Conservation (phyloP, 2,888 invertebrate species). For the Cylloceria caligata region DNA sequence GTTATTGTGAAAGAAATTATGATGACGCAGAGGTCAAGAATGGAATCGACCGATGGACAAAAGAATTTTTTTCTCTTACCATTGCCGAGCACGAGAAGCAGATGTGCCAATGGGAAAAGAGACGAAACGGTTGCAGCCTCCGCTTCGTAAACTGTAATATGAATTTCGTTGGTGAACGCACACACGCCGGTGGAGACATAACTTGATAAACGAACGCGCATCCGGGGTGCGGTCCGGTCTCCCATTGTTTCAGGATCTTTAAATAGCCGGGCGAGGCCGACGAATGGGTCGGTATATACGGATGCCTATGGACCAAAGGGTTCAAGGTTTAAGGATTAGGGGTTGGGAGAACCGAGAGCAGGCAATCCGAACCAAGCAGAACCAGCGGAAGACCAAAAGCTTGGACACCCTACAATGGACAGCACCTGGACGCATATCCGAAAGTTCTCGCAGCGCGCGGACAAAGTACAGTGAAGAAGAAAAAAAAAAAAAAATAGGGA, state of each 20-base stretch:
- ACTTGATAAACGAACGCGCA: slow-evolving; percentile 80
- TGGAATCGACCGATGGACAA: slow-evolving; percentile 41
- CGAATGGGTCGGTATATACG: slow-evolving; percentile 52
- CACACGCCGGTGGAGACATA: slow-evolving; percentile 76
- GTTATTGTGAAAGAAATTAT: no score
- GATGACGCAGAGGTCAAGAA: background rate
- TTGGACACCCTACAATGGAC: slow-evolving; percentile 77
- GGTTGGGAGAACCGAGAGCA: slow-evolving; percentile 49
- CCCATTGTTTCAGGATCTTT: slow-evolving; percentile 81
- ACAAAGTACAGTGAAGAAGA: slow-evolving; percentile 45
- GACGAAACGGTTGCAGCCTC: slow-evolving; percentile 72
- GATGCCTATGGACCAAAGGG: slow-evolving; percentile 70
- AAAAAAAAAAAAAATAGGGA: slow-evolving; percentile 45
- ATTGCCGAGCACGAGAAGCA: slow-evolving; percentile 47
- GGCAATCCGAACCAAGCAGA: slow-evolving; percentile 6
- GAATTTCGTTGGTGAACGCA: slow-evolving; percentile 43
- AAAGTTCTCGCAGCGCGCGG: slow-evolving; percentile 56
- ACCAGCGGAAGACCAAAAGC: slow-evolving; percentile 33
- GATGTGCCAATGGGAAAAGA: slow-evolving; percentile 55
- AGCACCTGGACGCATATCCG: slow-evolving; percentile 72
- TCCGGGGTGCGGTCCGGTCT: slow-evolving; percentile 83
- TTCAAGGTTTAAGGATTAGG: slow-evolving; percentile 76
- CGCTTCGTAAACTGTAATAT: slow-evolving; percentile 56
- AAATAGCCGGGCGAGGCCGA: slow-evolving; percentile 73
- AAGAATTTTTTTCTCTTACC: slow-evolving; percentile 35